Conservation (phyloP, 2,888 invertebrate species). For the Ennomos erosarius region DNA sequence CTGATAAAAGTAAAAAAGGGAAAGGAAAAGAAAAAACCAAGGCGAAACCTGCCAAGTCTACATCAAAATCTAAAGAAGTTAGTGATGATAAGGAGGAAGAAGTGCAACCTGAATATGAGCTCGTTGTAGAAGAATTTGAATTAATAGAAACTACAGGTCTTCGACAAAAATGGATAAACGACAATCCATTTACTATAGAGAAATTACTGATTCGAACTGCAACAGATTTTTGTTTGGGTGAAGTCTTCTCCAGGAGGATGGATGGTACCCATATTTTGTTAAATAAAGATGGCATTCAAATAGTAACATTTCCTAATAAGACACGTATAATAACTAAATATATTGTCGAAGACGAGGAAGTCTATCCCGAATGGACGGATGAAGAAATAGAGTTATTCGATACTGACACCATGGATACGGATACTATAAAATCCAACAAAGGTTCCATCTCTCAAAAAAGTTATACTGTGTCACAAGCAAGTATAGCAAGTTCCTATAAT, state of each 20-base stretch:
- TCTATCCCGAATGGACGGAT: slow-evolving; percentile 74
- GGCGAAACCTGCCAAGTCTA: slow-evolving; percentile 53
- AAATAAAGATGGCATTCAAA: slow-evolving; percentile 71
- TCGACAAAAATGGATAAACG: slow-evolving; percentile 62
- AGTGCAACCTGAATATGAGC: slow-evolving; percentile 54
- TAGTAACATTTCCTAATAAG: slow-evolving; percentile 71
- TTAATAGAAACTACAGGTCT: slow-evolving; percentile 63
- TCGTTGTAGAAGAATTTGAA: slow-evolving; percentile 70
- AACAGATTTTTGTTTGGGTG: slow-evolving; percentile 72
- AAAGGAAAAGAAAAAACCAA: slow-evolving; percentile 56
- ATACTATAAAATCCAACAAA: slow-evolving; percentile 53
- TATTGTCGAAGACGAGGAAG: slow-evolving; percentile 65
- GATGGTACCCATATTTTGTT: slow-evolving; percentile 71
- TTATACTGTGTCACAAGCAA: slow-evolving; percentile 40
- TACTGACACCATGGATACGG: slow-evolving; percentile 48
- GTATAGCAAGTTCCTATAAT: slow-evolving; percentile 44
- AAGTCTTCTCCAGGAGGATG: slow-evolving; percentile 73
- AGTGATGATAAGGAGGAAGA: slow-evolving; percentile 41
- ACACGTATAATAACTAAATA: slow-evolving; percentile 69
- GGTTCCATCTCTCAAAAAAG: slow-evolving; percentile 58
- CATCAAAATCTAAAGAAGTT: slow-evolving; percentile 49
- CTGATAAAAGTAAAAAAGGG: slow-evolving; percentile 61
- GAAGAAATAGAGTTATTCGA: slow-evolving; percentile 60
- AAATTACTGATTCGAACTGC: slow-evolving; percentile 69
- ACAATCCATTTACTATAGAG: slow-evolving; percentile 55